phyloP scores from a whole-genome alignment of 1,140 invertebrate genomes.

The Formica exsecta region DNA sequence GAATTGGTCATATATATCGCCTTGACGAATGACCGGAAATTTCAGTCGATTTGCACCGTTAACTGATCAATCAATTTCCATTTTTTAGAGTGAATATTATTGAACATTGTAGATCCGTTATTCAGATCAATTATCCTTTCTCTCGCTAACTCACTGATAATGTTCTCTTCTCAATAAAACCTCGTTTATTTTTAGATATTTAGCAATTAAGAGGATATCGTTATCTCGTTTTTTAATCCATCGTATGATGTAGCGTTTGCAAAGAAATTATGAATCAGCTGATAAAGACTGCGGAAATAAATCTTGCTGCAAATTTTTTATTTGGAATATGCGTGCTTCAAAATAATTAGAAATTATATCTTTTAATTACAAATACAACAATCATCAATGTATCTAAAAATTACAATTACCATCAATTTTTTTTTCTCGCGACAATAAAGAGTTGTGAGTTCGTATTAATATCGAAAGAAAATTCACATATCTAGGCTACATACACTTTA shows the following conservation, averaged over 20 bases:
- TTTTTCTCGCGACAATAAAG: not conserved
- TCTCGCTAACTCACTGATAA: not conserved
- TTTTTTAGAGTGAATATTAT: not conserved
- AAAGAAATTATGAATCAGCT: constrained; percentile 13
- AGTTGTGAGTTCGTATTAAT: not conserved
- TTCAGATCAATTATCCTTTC: not conserved
- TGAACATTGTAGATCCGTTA: not conserved
- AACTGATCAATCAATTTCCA: not conserved
- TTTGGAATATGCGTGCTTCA: not conserved
- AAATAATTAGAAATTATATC: not conserved
- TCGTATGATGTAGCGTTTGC: not conserved
- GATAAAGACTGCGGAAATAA: not conserved
- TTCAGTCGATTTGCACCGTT: constrained; percentile 1
- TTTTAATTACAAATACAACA: not conserved
- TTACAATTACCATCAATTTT: not conserved
- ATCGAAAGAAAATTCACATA: not conserved
- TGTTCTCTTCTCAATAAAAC: not conserved
- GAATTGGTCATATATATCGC: constrained; percentile 11
- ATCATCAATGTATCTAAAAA: not conserved
- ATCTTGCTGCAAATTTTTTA: not conserved
- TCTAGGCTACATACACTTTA: not conserved
- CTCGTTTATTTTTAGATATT: constrained; percentile 14
- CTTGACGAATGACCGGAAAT: constrained; percentile 1
- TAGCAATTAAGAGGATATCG: constrained; percentile 3
- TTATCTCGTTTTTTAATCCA: constrained; percentile 40